A percentile compares a stretch with the other conserved stretches of the same genome.
Conservation (phyloP, 2,113 vertebrate genomes). For the Stegostoma tigrinum region DNA sequence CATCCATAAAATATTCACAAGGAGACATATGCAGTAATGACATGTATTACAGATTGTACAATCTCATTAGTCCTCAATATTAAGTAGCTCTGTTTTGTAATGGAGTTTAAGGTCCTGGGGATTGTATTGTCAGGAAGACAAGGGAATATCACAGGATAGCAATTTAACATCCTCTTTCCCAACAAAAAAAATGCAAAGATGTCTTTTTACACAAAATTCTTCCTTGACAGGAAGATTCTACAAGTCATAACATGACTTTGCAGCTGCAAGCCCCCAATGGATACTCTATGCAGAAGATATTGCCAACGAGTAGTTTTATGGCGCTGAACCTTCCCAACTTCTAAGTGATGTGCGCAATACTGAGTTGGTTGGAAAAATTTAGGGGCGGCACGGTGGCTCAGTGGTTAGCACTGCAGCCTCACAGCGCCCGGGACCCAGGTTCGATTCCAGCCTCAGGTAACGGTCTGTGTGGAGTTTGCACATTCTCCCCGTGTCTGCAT, state of each 20-base stretch:
- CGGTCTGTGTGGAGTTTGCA: too few relatives aligned
- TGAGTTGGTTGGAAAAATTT: too few relatives aligned
- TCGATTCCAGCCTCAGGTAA: too few relatives aligned
- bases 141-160: background rate
- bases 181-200: background rate
- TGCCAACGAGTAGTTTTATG: too few relatives aligned
- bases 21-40: background rate
- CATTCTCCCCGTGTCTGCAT: too few relatives aligned
- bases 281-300: background rate
- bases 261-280: background rate
- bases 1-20: background rate
- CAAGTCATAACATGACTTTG: background rate
- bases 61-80: conserved; percentile 18
- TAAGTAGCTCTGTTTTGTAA: background rate
- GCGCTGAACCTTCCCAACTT: too few relatives aligned
- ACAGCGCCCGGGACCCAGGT: too few relatives aligned
- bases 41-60: background rate
- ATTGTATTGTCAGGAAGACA: background rate
- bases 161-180: background rate
- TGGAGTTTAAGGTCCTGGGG: background rate
- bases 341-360: too few relatives aligned
- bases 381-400: too few relatives aligned
- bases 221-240: background rate
- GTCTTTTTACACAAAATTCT: background rate
- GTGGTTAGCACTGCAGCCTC: too few relatives aligned